Evolutionary conservation across 2,888 invertebrate genomes (phyloP).

Genomic region (Archaeoteleia sp.): DNA sequence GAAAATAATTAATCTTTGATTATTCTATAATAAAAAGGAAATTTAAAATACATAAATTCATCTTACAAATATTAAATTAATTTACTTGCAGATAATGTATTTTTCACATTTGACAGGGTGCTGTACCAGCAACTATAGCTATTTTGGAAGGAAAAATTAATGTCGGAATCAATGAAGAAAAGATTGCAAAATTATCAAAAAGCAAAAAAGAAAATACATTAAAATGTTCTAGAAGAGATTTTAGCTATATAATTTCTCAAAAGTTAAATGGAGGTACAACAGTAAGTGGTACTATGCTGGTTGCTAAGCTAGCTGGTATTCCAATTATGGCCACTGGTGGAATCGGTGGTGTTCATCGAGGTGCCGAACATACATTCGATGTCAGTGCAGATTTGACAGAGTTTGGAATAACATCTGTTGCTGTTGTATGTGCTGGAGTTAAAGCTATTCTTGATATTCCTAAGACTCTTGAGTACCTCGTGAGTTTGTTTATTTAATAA

Average conservation of each 20-base stretch:
- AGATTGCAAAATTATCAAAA: conserved; percentile 81
- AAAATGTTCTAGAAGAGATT: conserved; percentile 92
- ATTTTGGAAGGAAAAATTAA: conserved; percentile 88
- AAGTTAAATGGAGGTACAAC: conserved; percentile 93
- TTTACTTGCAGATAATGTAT: neutral
- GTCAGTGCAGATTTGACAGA: conserved; percentile 96
- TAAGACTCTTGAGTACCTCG: conserved; percentile 94
- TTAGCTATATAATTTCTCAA: conserved; percentile 84
- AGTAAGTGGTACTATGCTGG: conserved; percentile 94
- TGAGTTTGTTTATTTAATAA: conserved; percentile 75
- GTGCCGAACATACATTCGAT: conserved; percentile 90
- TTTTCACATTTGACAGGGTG: conserved; percentile 78
- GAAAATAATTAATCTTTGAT: neutral
- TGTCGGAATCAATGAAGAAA: conserved; percentile 82
- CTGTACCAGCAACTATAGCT: conserved; percentile 94
- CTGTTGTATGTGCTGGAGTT: conserved; percentile 96
- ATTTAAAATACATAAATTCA: neutral
- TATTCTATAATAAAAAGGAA: conserved; percentile 5
- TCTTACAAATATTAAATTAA: neutral
- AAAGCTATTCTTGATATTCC: conserved; percentile 98
- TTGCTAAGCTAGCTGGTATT: conserved; percentile 88
- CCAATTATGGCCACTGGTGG: conserved; percentile 96
- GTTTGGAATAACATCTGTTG: conserved; percentile 88
- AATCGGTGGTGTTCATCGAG: conserved; percentile 95
- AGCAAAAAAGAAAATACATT: conserved; percentile 76